Evolutionary conservation across 2,113 vertebrate genomes (phyloP).

Genomic region (Takifugu bimaculatus): DNA sequence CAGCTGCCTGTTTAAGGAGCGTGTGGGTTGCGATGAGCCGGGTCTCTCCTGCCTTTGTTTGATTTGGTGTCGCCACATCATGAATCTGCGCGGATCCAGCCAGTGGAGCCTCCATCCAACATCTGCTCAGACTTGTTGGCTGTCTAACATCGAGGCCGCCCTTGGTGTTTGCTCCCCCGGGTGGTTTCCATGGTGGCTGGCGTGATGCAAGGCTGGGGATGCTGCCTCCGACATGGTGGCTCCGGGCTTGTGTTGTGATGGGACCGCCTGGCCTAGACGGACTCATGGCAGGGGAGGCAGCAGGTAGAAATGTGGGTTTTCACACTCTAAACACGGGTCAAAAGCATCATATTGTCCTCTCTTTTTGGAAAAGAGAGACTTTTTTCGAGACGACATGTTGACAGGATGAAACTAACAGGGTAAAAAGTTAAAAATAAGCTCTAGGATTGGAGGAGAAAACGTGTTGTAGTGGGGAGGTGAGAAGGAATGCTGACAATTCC

Average conservation of each 20-base stretch:
- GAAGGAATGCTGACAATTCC: too few species aligned
- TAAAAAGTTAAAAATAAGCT: neutral
- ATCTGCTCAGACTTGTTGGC: constrained; percentile 24
- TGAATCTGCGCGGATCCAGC: constrained; percentile 42
- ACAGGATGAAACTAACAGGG: neutral
- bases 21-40: too few species aligned
- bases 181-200: constrained; percentile 2
- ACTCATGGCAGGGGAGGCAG: constrained; percentile 44
- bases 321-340: neutral
- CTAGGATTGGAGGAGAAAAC: too few species aligned
- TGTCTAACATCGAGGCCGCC: neutral
- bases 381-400: neutral
- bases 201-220: constrained; percentile 17
- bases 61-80: constrained; percentile 43
- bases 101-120: constrained; percentile 29
- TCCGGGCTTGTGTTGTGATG: constrained; percentile 45
- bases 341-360: constrained; percentile 10
- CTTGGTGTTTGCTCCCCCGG: neutral
- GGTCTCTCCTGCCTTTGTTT: constrained; percentile 63
- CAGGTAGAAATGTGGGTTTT: constrained; percentile 9
- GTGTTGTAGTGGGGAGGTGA: too few species aligned
- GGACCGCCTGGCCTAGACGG: constrained; percentile 39
- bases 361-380: neutral
- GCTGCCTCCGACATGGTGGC: constrained; percentile 25
- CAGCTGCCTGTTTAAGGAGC: neutral